A percentile compares a stretch with the other conserved stretches of the same genome.
Conservation (phyloP, 2,888 invertebrate species). For the Lasioglossum pauxillum region DNA sequence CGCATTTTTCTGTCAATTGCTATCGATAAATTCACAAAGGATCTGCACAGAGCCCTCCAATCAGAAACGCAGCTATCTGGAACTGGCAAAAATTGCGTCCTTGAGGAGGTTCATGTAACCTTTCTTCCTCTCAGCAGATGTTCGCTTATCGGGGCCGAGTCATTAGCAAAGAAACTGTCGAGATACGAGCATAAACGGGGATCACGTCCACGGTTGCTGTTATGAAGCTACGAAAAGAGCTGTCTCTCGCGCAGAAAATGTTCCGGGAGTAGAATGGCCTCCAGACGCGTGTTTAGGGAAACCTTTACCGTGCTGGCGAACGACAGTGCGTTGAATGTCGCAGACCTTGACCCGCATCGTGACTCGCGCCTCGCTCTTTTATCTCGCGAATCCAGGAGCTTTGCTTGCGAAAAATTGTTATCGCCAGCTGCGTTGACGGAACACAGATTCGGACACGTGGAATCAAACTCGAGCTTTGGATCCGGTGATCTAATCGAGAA, state of each 20-base stretch:
- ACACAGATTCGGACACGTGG: not conserved
- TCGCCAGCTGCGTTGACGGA: slow-evolving; percentile 10
- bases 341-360: slow-evolving; percentile 58
- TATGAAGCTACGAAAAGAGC: not conserved
- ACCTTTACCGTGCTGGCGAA: slow-evolving; percentile 52
- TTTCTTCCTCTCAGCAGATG: not conserved
- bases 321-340: slow-evolving; percentile 42
- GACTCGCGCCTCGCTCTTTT: slow-evolving; percentile 24
- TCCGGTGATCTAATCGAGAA: too few species aligned
- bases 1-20: not conserved
- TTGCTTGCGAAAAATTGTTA: slow-evolving; percentile 19
- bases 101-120: not conserved
- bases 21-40: not conserved
- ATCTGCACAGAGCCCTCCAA: not conserved
- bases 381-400: slow-evolving; percentile 18
- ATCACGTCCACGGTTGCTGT: not conserved
- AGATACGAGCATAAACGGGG: not conserved
- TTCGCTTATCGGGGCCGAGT: not conserved
- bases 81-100: not conserved
- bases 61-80: not conserved
- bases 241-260: not conserved
- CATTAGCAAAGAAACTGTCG: not conserved
- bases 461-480: not conserved
- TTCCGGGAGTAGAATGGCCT: not conserved
- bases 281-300: slow-evolving; percentile 45